A percentile compares a stretch with the other conserved stretches of the same genome.
Conservation (phyloP, 2,797 vertebrate species). For the Kryptolebias ocellatus region DNA sequence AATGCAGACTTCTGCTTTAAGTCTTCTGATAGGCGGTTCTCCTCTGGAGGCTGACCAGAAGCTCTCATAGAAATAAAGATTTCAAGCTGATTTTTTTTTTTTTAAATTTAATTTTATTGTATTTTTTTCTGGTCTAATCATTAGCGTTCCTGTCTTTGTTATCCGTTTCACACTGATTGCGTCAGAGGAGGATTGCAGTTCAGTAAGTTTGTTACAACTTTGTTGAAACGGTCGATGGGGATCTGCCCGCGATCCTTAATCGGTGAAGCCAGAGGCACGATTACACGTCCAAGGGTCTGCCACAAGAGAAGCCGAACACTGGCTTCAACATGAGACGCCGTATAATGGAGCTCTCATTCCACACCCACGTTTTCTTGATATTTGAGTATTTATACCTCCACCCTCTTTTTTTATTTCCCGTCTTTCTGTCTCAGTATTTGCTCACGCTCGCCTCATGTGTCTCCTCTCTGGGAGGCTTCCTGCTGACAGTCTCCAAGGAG, state of each 20-base stretch:
- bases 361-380: constrained; percentile 30
- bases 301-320: constrained; percentile 16
- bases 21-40: constrained; percentile 28
- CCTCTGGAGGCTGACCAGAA: constrained; percentile 23
- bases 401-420: constrained; percentile 10
- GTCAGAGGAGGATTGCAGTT: constrained; percentile 56
- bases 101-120: too few relatives aligned
- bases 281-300: constrained; percentile 40
- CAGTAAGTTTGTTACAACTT: constrained; percentile 42
- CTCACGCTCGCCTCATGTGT: constrained; percentile 41
- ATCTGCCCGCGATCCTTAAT: constrained; percentile 48
- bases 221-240: constrained; percentile 40
- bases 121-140: constrained; percentile 16
- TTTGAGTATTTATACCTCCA: constrained; percentile 36
- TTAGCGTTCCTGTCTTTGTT: constrained; percentile 41
- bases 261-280: constrained; percentile 34
- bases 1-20: constrained; percentile 15
- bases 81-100: constrained; percentile 2
- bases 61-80: constrained; percentile 26
- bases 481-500: constrained; percentile 76
- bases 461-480: constrained; percentile 72
- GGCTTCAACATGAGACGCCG: constrained; percentile 15
- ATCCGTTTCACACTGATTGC: constrained; percentile 66
- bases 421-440: constrained; percentile 35
- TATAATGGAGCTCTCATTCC: constrained; percentile 57